A percentile compares a stretch with the other conserved stretches of the same genome.
phyloP scores from a whole-genome alignment of 2,797 vertebrate genomes.

The Crocodylus rhombifer region DNA sequence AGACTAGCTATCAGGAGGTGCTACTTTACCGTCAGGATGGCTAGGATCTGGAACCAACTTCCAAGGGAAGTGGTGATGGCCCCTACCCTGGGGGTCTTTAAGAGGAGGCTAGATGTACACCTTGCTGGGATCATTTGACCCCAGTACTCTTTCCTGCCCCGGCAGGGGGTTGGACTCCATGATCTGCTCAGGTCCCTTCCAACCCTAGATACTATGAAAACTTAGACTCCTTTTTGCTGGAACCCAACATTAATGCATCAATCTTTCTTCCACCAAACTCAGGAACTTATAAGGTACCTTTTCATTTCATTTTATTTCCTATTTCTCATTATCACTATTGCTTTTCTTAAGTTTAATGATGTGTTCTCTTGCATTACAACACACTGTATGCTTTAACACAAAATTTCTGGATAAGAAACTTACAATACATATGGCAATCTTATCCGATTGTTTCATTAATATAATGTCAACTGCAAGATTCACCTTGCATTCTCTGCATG shows the following conservation, averaged over 20 bases:
- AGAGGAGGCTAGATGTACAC: no score
- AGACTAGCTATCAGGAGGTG: no score
- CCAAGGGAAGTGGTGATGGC: no score
- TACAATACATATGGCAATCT: slow-evolving; percentile 36
- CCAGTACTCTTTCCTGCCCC: no score
- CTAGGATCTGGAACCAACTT: no score
- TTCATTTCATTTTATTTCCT: neutral
- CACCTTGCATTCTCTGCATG: slow-evolving; percentile 5
- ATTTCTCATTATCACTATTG: neutral
- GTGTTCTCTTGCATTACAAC: neutral
- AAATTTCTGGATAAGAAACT: slow-evolving; percentile 24
- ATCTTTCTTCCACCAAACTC: neutral
- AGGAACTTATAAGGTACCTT: neutral
- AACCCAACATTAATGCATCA: neutral
- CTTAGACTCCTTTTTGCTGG: neutral
- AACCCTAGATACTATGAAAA: no score
- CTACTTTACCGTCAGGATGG: no score
- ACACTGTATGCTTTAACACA: neutral
- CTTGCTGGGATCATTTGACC: no score
- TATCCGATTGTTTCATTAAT: slow-evolving; percentile 22
- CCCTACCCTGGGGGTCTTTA: no score
- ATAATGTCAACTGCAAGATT: neutral
- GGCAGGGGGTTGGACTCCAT: no score
- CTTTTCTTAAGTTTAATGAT: slow-evolving; percentile 31
- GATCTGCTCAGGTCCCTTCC: no score